Percentiles rank a stretch among this genome's conserved stretches.
phyloP scores from a whole-genome alignment of 2,888 invertebrate genomes.

The Idaea biselata region DNA sequence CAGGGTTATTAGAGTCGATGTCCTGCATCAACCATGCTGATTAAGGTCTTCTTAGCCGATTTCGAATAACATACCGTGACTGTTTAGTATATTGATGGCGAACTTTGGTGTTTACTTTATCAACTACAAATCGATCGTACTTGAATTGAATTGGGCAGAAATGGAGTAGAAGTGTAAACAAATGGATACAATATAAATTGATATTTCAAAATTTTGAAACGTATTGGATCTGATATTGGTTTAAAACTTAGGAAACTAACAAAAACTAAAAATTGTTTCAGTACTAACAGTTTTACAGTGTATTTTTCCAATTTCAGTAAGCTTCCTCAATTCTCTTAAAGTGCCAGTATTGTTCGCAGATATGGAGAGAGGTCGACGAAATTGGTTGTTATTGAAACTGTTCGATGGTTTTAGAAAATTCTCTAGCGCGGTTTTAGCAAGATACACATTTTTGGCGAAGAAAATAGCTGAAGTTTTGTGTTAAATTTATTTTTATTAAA shows the following conservation, averaged over 20 bases:
- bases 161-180: no score
- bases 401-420: not conserved
- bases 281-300: conserved; percentile 5
- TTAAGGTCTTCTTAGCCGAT: no score
- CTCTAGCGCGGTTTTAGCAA: not conserved
- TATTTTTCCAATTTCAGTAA: conserved; percentile 10
- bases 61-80: no score
- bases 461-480: not conserved
- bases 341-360: conserved; percentile 8
- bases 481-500: not conserved
- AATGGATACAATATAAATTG: not conserved
- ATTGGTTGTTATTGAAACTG: conserved; percentile 8
- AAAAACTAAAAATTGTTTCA: conserved; percentile 3
- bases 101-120: no score
- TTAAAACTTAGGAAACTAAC: not conserved
- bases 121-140: no score
- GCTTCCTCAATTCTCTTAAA: conserved; percentile 3
- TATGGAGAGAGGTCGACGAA: conserved; percentile 6
- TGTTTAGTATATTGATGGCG: no score
- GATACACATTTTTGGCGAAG: not conserved
- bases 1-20: no score
- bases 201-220: not conserved
- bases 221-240: not conserved
- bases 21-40: no score
- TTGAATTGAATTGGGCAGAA: no score